phyloP scores from a whole-genome alignment of 2,797 vertebrate species.

The Astyanax mexicanus region DNA sequence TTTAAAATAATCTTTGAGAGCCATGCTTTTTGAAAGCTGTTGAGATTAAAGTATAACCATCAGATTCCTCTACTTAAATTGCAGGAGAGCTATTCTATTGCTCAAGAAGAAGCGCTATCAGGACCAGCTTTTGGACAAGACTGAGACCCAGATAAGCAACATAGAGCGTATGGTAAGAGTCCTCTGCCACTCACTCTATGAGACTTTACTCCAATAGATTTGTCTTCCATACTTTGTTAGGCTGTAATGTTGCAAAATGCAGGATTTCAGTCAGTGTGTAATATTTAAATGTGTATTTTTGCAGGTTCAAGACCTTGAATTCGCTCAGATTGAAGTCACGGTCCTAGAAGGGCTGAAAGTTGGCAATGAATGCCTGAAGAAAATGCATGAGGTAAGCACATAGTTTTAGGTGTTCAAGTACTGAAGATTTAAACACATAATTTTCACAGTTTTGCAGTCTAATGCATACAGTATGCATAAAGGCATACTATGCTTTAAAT shows the following conservation, averaged over 20 bases:
- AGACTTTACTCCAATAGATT: conserved; percentile 1
- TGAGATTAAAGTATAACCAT: conserved; percentile 14
- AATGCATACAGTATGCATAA: too few relatives aligned
- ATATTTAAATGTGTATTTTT: conserved; percentile 26
- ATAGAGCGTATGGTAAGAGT: conserved; percentile 88
- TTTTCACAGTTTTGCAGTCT: too few relatives aligned
- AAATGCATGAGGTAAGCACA: conserved; percentile 78
- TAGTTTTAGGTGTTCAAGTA: too few relatives aligned
- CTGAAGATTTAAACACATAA: too few relatives aligned
- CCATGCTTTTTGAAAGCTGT: not conserved
- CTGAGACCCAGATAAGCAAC: conserved; percentile 91
- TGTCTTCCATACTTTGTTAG: not conserved
- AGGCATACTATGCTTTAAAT: too few relatives aligned
- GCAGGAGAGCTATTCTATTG: conserved; percentile 88
- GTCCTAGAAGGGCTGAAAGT: conserved; percentile 91
- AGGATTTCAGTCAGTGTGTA: not conserved
- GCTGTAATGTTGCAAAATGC: not conserved
- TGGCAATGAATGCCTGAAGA: conserved; percentile 94
- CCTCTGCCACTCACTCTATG: not conserved
- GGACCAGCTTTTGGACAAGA: conserved; percentile 90
- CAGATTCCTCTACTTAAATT: conserved; percentile 38
- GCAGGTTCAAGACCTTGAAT: conserved; percentile 88
- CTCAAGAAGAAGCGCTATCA: conserved; percentile 94
- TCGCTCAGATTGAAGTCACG: conserved; percentile 94
- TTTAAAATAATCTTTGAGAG: not conserved